Base-by-base conservation (phyloP, 2,113 vertebrate genomes). In the Pogona vitticeps region DNA sequence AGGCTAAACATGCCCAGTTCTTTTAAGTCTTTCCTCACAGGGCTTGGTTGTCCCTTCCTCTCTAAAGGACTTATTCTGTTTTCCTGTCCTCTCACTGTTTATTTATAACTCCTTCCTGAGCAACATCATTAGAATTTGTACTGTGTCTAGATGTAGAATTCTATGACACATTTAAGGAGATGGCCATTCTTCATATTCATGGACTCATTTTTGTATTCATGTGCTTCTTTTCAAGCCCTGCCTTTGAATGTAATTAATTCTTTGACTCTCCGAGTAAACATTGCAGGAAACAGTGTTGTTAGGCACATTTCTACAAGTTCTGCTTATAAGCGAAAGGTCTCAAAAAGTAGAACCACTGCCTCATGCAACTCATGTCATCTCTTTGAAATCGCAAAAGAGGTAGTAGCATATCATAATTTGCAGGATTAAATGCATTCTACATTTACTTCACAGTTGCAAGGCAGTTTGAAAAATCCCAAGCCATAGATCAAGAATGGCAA, bases 401-500 rank as follows among this genome's bases (percentile, higher is more conserved):
- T n/a, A n/a, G n/a, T n/a, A n/a, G n/a, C n/a, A n/a, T n/a, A n/a
- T n/a, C n/a, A n/a, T n/a, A n/a, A n/a, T n/a, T n/a, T n/a, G n/a
- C n/a, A n/a, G n/a, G n/a, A n/a, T n/a, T n/a, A n/a, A n/a, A n/a
- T n/a, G 46, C 46, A 52, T 52, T 52, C 46, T 52, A 52, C 10
- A 6, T 52, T 52, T 52, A 52, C 46, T 52, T 52, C 46, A 52
- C 88, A 94, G 88, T 89, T 95, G 92, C 92, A 40, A 92, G 91
- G 92, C 33, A 4, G 91, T 91, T 59, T 52, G 46, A 52, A 52
- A 52, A 52, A 52, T 52, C 46, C 10, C 46, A 52, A 6, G 46
- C 46, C 46, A 52, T 52, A 52, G 46, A 52, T 10, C 46, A 52
- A 52, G 46, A 52, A 52, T 52, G 46, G 5, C 46, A 52, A 52